Base-by-base conservation (phyloP, 2,113 vertebrate genomes). In the Chlamydotis undulata region DNA sequence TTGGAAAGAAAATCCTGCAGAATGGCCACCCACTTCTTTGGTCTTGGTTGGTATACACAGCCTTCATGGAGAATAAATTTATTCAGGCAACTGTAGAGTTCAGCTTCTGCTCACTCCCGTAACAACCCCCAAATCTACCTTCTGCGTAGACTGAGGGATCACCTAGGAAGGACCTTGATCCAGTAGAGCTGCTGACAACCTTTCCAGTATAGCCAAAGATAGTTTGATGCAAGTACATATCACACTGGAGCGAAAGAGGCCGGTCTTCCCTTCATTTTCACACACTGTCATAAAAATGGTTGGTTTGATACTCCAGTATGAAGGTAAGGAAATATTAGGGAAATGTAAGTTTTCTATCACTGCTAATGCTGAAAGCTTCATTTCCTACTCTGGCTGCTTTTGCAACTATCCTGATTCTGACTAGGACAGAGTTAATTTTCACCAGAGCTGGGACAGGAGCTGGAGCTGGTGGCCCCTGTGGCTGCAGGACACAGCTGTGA, bases 21-120 rank as follows among this genome's bases (percentile, higher is more conserved):
- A 41, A 37, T 4, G 1, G 4, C 6, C 0, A 2, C 12, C 9
- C 5, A 16, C 2, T 39, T 35, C 22, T 73, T 77, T 18, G 12
- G 4, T 23, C 12, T 39, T 56, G 47, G 4, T 13, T 35, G 21
- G 4, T 14, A 9, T 5, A 6, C 5, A 17, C 6, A 49, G 3
- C 6, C 9, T n/a, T 52, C 22, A 14, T 11, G 16, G 31, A 60
- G 14, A 55, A 14, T 4, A 31, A 45, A 50, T 18, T 26, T 33
- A 15, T 47, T 60, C 26, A 35, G 35, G 5, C 4, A 6, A 24
- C 21, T 47, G 4, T 9, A 9, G 19, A 67, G 7, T 9, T 57
- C 29, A 63, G 11, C 16, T 35, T 55, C 43, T 53, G 14, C 4
- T 4, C 14, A 9, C 13, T 61, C 25, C 41, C 6, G 2, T 12